These are phyloP conservation scores for Pygocentrus nattereri DNA, from an alignment of 2,797 vertebrate species.

Conservation along the genomic window DNA sequence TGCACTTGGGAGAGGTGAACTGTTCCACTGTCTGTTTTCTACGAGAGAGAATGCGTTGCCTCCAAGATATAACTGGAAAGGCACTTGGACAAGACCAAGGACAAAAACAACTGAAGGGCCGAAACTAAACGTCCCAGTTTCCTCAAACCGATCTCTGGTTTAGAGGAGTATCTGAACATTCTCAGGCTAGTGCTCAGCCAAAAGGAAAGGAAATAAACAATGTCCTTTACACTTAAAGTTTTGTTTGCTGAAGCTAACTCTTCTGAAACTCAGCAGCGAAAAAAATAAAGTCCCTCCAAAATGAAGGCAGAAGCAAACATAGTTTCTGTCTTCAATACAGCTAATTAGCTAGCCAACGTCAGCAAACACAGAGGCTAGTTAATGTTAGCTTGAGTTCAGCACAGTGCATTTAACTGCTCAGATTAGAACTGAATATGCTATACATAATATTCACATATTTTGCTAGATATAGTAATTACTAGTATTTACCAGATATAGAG, in stretches of 20 bases:
- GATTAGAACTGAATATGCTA: too few species aligned
- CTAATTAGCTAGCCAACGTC: background rate
- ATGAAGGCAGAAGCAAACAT: background rate
- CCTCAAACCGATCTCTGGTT: slow-evolving; percentile 2
- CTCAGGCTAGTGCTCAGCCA: slow-evolving; percentile 9
- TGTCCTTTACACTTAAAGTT: too few species aligned
- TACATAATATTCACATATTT: too few species aligned
- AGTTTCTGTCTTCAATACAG: background rate
- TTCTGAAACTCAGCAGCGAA: background rate
- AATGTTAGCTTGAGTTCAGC: background rate
- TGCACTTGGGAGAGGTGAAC: slow-evolving; percentile 45
- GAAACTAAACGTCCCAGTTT: slow-evolving; percentile 40
- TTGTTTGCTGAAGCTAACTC: background rate
- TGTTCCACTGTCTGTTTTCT: slow-evolving; percentile 54
- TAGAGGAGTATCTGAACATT: slow-evolving; percentile 28
- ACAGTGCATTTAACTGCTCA: too few species aligned
- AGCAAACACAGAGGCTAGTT: background rate
- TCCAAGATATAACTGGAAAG: slow-evolving; percentile 47
- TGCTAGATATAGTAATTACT: too few species aligned
- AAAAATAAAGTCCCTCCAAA: background rate
- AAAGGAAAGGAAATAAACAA: slow-evolving; percentile 14
- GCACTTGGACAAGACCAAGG: slow-evolving; percentile 32
- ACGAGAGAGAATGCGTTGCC: slow-evolving; percentile 36
- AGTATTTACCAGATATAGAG: too few species aligned
- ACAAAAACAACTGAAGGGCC: slow-evolving; percentile 46